Conservation (phyloP, 2,888 invertebrate species). For the Amiota mariae region DNA sequence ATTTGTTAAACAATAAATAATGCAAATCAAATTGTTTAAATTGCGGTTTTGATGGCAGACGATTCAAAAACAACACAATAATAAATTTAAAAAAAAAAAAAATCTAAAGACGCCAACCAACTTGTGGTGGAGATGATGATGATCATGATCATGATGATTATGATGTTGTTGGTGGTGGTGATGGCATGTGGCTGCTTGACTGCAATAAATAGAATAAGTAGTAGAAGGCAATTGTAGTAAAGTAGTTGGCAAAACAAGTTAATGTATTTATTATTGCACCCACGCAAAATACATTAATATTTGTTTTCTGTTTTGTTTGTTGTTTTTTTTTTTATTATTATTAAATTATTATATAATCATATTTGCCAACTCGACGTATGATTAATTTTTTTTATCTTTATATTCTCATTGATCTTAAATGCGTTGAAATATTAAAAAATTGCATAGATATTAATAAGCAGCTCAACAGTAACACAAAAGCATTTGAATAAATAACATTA, state of each 20-base stretch:
- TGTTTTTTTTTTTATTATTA: no score
- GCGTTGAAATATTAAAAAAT: conserved; percentile 60
- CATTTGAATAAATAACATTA: conserved; percentile 2
- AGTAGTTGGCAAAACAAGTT: conserved; percentile 8
- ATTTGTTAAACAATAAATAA: conserved; percentile 37
- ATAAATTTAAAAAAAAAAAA: neutral
- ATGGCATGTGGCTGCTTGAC: no score
- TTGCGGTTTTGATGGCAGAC: conserved; percentile 19
- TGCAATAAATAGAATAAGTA: no score
- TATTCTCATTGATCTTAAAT: conserved; percentile 25
- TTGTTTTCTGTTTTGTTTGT: no score
- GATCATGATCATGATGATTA: no score
- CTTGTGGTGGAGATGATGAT: no score
- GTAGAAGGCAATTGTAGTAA: neutral
- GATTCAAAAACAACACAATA: neutral
- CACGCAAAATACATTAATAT: conserved; percentile 11
- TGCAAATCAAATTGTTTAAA: conserved; percentile 36
- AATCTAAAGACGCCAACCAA: no score
- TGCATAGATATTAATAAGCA: conserved; percentile 49
- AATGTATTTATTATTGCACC: conserved; percentile 11
- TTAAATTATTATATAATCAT: conserved; percentile 22
- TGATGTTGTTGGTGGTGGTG: no score
- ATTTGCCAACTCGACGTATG: conserved; percentile 6
- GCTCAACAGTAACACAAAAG: conserved; percentile 13
- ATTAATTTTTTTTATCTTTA: conserved; percentile 7